Evolutionary conservation across 2,888 invertebrate genomes (phyloP), one percentile per base, ranked within the genome.

Genomic region (Agonopterix heracliana): DNA sequence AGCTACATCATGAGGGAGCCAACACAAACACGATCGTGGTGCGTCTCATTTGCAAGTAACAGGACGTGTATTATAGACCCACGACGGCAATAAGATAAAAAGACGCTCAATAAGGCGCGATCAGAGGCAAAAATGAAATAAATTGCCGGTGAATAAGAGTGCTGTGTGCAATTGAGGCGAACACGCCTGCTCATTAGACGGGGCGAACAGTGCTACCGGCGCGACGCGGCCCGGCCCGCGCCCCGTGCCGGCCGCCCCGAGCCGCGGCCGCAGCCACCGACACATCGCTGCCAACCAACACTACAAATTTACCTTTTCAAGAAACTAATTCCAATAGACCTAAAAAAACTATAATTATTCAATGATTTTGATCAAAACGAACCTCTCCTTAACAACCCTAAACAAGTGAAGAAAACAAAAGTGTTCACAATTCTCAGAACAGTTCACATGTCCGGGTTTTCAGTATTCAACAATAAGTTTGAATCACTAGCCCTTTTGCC

Each of bases 81-180:
- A 81, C 81, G 81, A 79, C 81, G 81, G 80, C 81, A 86, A 85
- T 79, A 85, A 85, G 81, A 87, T 82, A 84, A 88, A 87, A 87
- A 86, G 78, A 71, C 78, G 68, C 86, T 84, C 84, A 84, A 87
- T 88, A 88, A 87, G 87, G 87, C 84, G 86, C 85, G 85, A 83
- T 85, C 87, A 84, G 79, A 87, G 72, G 85, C 87, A 87, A 88
- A 88, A 88, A 88, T 88, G 81, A 87, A 87, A 88, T 88, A 88
- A 88, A 88, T 87, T 87, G 86, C 85, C 81, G 71, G 79, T 78
- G 86, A 84, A 84, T 85, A 85, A 85, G 81, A 83, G 81, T 83
- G 74, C 80, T 80, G 81, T 83, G 85, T 81, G 86, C 87, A 88
- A 87, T 87, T 85, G 86, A 85, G 74, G 77, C 77, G 83, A 87